Evolutionary conservation across 2,888 invertebrate genomes (phyloP), one percentile per base, ranked within the genome.

Genomic region (Drosophila limbata): DNA sequence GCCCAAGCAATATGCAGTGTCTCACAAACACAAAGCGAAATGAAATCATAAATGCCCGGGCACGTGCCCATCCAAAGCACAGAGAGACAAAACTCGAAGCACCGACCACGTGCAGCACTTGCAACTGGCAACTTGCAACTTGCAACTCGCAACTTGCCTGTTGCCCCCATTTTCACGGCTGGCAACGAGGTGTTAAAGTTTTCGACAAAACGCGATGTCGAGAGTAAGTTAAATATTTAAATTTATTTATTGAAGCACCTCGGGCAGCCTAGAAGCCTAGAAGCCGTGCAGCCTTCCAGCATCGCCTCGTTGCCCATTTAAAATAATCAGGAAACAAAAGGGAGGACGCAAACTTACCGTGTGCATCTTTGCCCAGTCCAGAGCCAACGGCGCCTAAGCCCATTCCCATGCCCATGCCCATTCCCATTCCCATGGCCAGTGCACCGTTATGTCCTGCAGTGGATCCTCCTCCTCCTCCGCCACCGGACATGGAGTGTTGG

Each of bases 321-420:
- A 84, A 88, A 85, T 88, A 85, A 85, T 88, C 81, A 81, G 59
- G 52, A 73, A 65, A 69, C 64, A 64, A 51, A 72, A 55, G 40
- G 53, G 39, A 53, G 47, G 47, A 44, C 17, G 33, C 50, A 59
- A 69, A 91, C 91, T 92, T 89, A 92, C 91, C 91, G 84, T 92
- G 91, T 77, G 90, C 89, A 82, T 92, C 91, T 80, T 92, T 92
- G 77, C 84, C 80, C 9, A 69, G 64, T 44, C 73, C 77, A 31
- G 73, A 64, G 52, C 56, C 55, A 10, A 35, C 40, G 1, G 42
- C 3, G 50, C 55, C 71, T 47, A 64, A 47, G 35, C 44, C 68
- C 68, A 67, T 67, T 39, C 67, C 66, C 53, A 53, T 52, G 8
- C 64, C 60, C 66, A 66, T 68, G 2, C 56, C 57, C 64, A 67